These are phyloP conservation scores for Cyclargus thomasi DNA, from an alignment of 1,140 invertebrate genomes.

Conservation along the genomic window DNA sequence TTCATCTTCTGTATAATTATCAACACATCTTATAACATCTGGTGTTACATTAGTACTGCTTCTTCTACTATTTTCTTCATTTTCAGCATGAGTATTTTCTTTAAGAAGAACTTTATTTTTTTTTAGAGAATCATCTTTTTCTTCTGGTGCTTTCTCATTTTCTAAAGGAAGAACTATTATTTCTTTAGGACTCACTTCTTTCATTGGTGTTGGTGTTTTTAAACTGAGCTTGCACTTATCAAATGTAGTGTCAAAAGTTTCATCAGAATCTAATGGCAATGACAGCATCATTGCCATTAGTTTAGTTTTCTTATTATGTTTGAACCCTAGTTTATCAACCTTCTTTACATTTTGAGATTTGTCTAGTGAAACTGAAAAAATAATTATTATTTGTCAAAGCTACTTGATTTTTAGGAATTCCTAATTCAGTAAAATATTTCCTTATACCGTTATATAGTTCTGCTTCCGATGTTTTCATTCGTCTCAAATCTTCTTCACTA, in stretches of 20 bases:
- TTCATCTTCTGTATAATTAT: slow-evolving; percentile 61
- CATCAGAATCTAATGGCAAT: slow-evolving; percentile 45
- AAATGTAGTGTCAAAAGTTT: slow-evolving; percentile 49
- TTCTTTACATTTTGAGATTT: slow-evolving; percentile 35
- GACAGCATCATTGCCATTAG: no score
- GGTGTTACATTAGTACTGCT: slow-evolving; percentile 38
- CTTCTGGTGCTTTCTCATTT: slow-evolving; percentile 21
- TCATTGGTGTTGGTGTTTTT: slow-evolving; percentile 36
- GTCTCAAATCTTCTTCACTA: slow-evolving; percentile 61
- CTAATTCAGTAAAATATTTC: slow-evolving; percentile 11
- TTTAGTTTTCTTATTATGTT: slow-evolving; percentile 34
- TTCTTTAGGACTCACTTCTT: slow-evolving; percentile 26
- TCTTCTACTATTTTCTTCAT: slow-evolving; percentile 36
- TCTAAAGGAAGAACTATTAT: slow-evolving; percentile 24
- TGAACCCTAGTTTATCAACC: slow-evolving; percentile 44
- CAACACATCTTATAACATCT: slow-evolving; percentile 54
- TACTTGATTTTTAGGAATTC: not conserved
- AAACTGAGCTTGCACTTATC: slow-evolving; percentile 61
- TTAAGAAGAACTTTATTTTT: slow-evolving; percentile 20
- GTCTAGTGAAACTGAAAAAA: slow-evolving; percentile 32
- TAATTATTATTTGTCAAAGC: not conserved
- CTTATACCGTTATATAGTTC: slow-evolving; percentile 44
- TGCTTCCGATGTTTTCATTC: slow-evolving; percentile 50
- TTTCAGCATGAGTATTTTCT: slow-evolving; percentile 23
- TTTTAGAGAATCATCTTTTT: slow-evolving; percentile 10